Evolutionary conservation across 2,888 invertebrate species (phyloP), one percentile per base, ranked within the genome.

Genomic region (Amaurobius ferox): DNA sequence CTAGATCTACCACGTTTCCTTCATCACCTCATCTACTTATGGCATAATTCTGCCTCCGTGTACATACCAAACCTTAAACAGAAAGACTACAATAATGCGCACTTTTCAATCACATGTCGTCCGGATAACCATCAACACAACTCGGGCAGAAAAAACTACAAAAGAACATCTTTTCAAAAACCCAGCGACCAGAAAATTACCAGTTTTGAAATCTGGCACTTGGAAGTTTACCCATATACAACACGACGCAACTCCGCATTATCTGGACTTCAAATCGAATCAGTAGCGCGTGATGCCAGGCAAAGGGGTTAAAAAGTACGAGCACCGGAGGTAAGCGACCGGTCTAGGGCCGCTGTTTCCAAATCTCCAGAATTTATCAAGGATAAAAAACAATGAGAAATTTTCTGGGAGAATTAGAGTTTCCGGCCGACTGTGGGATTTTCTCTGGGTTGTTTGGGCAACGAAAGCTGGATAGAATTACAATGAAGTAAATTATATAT

Each of bases 261-360:
- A 83, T 83, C 81, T 55, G 44, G 1, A n/a, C 28, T 39, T 11
- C 23, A 26, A 35, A 83, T 83, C 81, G 64, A 28, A 32, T 40
- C 48, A 74, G 76, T 1, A 28, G 67, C 74, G 29, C 76, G 74
- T 74, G 64, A n/a, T 28, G 62, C 29, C 76, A 76, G 70, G 81
- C 81, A 44, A 83, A 70, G 76, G n/a, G 81, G 81, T 83, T 83
- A 83, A 83, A 71, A 83, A 64, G 64, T 64, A 83, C 81, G 64
- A 30, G 44, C 44, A 32, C 68, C 40, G 48, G 73, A 16, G 66
- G 81, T 83, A 83, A 83, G 81, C 76, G 81, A 83, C 81, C 81
- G 74, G 28, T 23, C 39, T 39, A 66, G 70, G 28, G 32, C 40
- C 71, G 30, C 61, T 64, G 68, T 62, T 55, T 28, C 40, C 32